Evolutionary conservation across 2,113 vertebrate species (phyloP).

Genomic region (Heptranchias perlo): DNA sequence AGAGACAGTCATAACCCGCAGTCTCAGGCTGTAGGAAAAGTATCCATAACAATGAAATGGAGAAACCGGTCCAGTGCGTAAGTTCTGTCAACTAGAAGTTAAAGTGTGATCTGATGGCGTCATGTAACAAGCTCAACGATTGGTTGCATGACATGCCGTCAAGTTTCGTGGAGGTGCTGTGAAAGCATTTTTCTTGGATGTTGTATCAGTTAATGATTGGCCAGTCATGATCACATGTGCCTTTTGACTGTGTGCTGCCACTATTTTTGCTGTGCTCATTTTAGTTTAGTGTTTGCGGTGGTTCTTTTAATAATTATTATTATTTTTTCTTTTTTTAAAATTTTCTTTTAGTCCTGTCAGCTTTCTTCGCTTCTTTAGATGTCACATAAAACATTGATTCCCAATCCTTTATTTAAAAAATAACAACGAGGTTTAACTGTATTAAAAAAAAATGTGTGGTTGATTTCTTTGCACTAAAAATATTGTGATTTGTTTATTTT

Average conservation of each 20-base stretch:
- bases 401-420: conserved; percentile 52
- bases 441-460: conserved; percentile 56
- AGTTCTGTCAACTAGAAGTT: conserved; percentile 77
- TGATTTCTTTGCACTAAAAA: conserved; percentile 70
- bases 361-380: conserved; percentile 71
- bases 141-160: conserved; percentile 79
- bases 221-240: conserved; percentile 79
- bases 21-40: conserved; percentile 65
- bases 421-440: conserved; percentile 52
- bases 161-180: conserved; percentile 77
- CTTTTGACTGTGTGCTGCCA: conserved; percentile 74
- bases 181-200: conserved; percentile 78
- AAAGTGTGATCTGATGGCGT: conserved; percentile 78
- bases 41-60: conserved; percentile 78
- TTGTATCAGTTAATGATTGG: conserved; percentile 76
- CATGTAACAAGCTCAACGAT: conserved; percentile 76
- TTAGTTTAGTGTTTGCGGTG: conserved; percentile 75
- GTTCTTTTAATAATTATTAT: conserved; percentile 50
- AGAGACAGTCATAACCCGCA: conserved; percentile 69
- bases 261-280: conserved; percentile 71
- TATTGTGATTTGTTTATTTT: conserved; percentile 61
- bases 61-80: conserved; percentile 75
- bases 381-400: conserved; percentile 67
- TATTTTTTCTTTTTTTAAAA: conserved; percentile 70
- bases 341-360: conserved; percentile 70